A percentile compares a stretch with the other conserved stretches of the same genome.
These are phyloP conservation scores for mouse (Mus musculus) DNA, from an alignment of 2,113 vertebrate species.

Conservation along the genomic window DNA sequence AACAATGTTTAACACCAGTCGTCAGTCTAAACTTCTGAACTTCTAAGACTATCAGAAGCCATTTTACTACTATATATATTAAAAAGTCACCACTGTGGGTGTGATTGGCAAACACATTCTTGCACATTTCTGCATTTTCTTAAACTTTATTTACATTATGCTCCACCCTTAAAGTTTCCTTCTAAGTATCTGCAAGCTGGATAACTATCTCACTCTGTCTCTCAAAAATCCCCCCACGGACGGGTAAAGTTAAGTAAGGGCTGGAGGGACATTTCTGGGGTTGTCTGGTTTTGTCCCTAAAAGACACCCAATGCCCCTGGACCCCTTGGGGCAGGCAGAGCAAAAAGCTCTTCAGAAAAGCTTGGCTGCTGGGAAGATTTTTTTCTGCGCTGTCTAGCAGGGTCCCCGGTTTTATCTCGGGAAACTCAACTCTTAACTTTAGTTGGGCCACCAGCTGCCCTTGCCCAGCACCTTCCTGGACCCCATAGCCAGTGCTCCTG, in stretches of 20 bases:
- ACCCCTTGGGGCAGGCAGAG: not conserved
- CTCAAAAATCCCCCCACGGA: slow-evolving; percentile 35
- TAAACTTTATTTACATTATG: no score
- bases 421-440: not conserved
- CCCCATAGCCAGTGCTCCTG: not conserved
- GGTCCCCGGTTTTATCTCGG: slow-evolving; percentile 22
- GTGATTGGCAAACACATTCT: not conserved
- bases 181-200: not conserved
- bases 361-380: no score
- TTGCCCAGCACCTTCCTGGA: not conserved
- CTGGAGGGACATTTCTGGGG: not conserved
- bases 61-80: no score
- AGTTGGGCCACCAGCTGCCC: not conserved
- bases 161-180: not conserved
- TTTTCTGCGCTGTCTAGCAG: not conserved
- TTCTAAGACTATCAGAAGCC: not conserved
- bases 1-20: not conserved
- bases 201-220: not conserved
- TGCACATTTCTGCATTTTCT: not conserved
- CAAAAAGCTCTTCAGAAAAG: not conserved
- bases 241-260: not conserved
- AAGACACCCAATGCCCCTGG: not conserved
- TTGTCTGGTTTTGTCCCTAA: slow-evolving; percentile 46
- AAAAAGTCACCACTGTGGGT: not conserved
- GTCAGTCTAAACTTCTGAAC: not conserved